Evolutionary conservation across 1,140 invertebrate species (phyloP), one percentile per base, ranked within the genome.

Genomic region (Daktulosphaira vitifoliae): DNA sequence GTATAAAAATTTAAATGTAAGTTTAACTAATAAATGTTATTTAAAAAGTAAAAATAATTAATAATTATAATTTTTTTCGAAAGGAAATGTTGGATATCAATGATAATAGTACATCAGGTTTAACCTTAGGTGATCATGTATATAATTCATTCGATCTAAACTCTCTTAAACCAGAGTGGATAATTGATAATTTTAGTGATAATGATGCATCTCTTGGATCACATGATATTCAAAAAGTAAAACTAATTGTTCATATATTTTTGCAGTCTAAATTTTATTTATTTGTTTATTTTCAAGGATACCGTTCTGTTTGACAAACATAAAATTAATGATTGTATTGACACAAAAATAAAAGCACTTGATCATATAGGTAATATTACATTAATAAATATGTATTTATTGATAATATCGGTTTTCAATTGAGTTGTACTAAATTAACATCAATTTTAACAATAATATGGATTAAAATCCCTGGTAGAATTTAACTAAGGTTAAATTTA

Each of bases 121-220:
- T 4, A n/a, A n/a, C 5, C 9, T 33, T 18, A 3, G n/a, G 15
- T 29, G 11, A 16, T 22, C 3, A 46, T 18, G 54, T 44, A 46
- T 16, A 29, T 18, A 46, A 33, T 22, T 62, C 42, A 3, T 48
- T 62, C 26, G 56, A 62, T 48, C 20, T 62, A 22, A 29, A 59
- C 44, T 26, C 54, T 29, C 26, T 62, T 8, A 22, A 62, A 29
- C 56, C 56, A 15, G 56, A 62, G 46, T 62, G 56, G 56, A 13
- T 62, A 13, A 25, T 22, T 13, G 56, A 62, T 15, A 46, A 26
- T 33, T 62, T 48, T 7, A 33, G 3, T 4, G 56, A 48, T 62
- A n/a, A 13, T 62, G 39, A 59, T 1, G 39, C 9, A n/a, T n/a
- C 15, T 18, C 42, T 44, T 1, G 39, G 16, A n/a, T n/a, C 15